A percentile compares a stretch with the other conserved stretches of the same genome.
Evolutionary conservation across 2,888 invertebrate species (phyloP).

Genomic region (Tachystola acroxantha): DNA sequence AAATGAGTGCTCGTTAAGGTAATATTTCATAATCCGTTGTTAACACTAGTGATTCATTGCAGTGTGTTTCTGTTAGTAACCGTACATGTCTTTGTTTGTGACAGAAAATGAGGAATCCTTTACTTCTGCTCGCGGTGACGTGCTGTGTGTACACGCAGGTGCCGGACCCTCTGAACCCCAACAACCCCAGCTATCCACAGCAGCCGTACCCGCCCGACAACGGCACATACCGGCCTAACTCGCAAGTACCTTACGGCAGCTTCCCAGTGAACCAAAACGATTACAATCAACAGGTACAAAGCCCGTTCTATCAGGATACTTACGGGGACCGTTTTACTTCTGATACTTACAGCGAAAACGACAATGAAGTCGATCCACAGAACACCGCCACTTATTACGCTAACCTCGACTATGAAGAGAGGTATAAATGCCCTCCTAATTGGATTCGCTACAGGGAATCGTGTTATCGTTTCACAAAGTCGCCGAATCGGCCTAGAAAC

Average conservation of each 20-base stretch:
- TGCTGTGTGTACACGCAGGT: slow-evolving; percentile 50
- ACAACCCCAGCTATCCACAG: slow-evolving; percentile 52
- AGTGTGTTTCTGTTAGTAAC: slow-evolving; percentile 7
- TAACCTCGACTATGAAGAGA: slow-evolving; percentile 62
- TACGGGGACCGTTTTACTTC: slow-evolving; percentile 40
- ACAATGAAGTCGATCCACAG: slow-evolving; percentile 59
- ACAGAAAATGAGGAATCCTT: slow-evolving; percentile 50
- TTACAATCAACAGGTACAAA: slow-evolving; percentile 47
- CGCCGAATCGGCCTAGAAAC: slow-evolving; percentile 87
- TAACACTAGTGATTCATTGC: slow-evolving; percentile 4
- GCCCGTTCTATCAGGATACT: slow-evolving; percentile 57
- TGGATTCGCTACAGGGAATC: slow-evolving; percentile 90
- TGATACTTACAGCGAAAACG: slow-evolving; percentile 47
- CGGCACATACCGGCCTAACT: slow-evolving; percentile 48
- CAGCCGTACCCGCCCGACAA: slow-evolving; percentile 39
- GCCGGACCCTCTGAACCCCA: slow-evolving; percentile 41
- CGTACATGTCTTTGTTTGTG: slow-evolving; percentile 22
- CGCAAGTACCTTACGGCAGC: slow-evolving; percentile 62
- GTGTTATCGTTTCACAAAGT: slow-evolving; percentile 94
- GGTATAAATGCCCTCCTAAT: slow-evolving; percentile 86
- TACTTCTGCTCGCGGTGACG: slow-evolving; percentile 44
- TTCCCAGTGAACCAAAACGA: slow-evolving; percentile 59
- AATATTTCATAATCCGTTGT: slow-evolving; percentile 10
- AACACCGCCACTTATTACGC: slow-evolving; percentile 60
- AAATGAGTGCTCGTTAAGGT: slow-evolving; percentile 20